phyloP scores from a whole-genome alignment of 2,797 vertebrate genomes.

The Todus mexicanus region DNA sequence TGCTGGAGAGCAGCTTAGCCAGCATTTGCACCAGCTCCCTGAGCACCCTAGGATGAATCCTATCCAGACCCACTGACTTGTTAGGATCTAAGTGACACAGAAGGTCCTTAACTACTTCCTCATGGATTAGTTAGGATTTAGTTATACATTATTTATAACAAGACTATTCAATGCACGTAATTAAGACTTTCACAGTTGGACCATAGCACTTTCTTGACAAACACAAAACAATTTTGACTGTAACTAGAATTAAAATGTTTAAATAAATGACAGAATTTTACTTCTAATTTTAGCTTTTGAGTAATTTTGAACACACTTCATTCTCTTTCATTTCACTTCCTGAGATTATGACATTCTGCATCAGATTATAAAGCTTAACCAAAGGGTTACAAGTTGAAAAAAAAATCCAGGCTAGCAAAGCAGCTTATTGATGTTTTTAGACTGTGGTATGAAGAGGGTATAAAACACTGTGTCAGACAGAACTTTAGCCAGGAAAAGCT shows the following conservation, averaged over 20 bases:
- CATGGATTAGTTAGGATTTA: too few species aligned
- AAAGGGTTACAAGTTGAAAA: conserved; percentile 6
- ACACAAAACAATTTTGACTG: not conserved
- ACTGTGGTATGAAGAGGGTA: not conserved
- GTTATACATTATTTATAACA: not conserved
- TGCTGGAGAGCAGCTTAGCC: too few species aligned
- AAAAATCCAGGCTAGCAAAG: conserved; percentile 32
- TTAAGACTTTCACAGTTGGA: not conserved
- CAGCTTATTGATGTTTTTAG: conserved; percentile 55
- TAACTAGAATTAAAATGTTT: not conserved
- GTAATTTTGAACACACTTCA: not conserved
- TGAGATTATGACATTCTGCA: conserved; percentile 43
- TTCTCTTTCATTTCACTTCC: conserved; percentile 28
- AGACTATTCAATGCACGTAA: not conserved
- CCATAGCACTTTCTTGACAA: not conserved
- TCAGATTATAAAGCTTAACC: conserved; percentile 57
- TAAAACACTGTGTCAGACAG: conserved; percentile 7
- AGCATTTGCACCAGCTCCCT: too few species aligned
- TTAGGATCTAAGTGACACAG: too few species aligned
- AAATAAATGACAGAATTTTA: not conserved
- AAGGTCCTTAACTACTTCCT: too few species aligned
- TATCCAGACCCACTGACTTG: too few species aligned
- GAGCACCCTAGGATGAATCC: too few species aligned
- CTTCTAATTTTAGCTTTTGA: conserved; percentile 25
- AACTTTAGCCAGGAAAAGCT: conserved; percentile 5